Percentiles rank a stretch among this genome's conserved stretches.
Evolutionary conservation across 2,797 vertebrate genomes (phyloP).

Genomic region (Dryobates pubescens): DNA sequence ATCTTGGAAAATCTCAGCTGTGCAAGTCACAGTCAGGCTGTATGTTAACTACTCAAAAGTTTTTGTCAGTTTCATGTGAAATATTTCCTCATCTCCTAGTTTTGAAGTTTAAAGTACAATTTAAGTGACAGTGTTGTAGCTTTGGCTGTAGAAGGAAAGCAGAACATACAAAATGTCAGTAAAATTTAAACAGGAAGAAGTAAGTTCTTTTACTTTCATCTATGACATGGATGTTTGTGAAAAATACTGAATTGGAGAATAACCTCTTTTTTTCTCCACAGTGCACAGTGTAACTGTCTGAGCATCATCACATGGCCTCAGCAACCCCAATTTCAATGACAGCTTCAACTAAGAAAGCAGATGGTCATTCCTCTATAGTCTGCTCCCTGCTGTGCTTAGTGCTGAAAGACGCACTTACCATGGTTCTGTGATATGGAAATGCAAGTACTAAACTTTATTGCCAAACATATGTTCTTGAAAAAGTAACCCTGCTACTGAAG

Average conservation of each 20-base stretch:
- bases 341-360: slow-evolving; percentile 43
- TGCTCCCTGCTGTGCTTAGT: neutral
- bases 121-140: neutral
- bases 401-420: neutral
- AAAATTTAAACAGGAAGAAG: neutral
- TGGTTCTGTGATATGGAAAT: neutral
- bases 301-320: neutral
- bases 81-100: neutral
- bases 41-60: neutral
- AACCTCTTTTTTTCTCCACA: neutral
- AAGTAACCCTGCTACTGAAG: neutral
- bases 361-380: neutral
- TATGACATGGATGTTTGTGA: neutral
- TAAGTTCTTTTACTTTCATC: neutral
- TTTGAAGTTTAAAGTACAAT: neutral
- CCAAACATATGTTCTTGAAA: neutral
- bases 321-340: neutral
- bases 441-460: neutral
- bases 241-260: neutral
- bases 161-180: neutral
- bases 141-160: neutral
- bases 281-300: neutral
- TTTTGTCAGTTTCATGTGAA: neutral
- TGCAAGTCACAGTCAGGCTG: neutral
- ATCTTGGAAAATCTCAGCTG: slow-evolving; percentile 24